These are phyloP conservation scores for Halcyon senegalensis DNA, from an alignment of 2,113 vertebrate genomes.

Conservation along the genomic window DNA sequence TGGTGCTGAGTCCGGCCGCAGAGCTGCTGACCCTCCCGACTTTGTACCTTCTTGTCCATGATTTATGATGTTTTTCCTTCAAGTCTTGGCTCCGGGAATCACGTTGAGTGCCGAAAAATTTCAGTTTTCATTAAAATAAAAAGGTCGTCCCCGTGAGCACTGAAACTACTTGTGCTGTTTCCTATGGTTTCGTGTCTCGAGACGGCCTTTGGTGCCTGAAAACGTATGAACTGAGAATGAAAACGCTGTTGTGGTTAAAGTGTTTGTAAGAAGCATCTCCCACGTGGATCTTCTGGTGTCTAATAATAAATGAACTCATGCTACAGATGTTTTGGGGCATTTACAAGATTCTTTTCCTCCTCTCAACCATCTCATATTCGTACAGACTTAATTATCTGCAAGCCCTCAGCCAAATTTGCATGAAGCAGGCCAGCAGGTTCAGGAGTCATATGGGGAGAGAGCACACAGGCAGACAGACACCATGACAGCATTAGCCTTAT, in stretches of 20 bases:
- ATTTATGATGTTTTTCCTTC: slow-evolving; percentile 26
- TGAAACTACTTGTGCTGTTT: neutral
- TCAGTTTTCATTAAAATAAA: neutral
- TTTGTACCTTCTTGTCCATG: neutral
- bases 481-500: accelerated
- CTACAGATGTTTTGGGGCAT: slow-evolving; percentile 37
- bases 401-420: neutral
- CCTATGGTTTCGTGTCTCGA: neutral
- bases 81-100: neutral
- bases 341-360: slow-evolving; percentile 4
- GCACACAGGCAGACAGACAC: neutral
- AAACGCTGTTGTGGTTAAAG: slow-evolving; percentile 44
- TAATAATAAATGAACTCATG: slow-evolving; percentile 45
- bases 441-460: neutral
- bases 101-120: neutral
- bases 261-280: slow-evolving; percentile 22
- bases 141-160: neutral
- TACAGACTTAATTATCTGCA: neutral
- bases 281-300: slow-evolving; percentile 35
- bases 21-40: neutral
- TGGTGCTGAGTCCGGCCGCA: accelerated
- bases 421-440: neutral
- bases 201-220: slow-evolving; percentile 4
- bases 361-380: neutral
- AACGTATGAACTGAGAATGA: neutral